A percentile compares a stretch with the other conserved stretches of the same genome.
Evolutionary conservation across 2,888 invertebrate genomes (phyloP).

Genomic region (Anorthoa munda): DNA sequence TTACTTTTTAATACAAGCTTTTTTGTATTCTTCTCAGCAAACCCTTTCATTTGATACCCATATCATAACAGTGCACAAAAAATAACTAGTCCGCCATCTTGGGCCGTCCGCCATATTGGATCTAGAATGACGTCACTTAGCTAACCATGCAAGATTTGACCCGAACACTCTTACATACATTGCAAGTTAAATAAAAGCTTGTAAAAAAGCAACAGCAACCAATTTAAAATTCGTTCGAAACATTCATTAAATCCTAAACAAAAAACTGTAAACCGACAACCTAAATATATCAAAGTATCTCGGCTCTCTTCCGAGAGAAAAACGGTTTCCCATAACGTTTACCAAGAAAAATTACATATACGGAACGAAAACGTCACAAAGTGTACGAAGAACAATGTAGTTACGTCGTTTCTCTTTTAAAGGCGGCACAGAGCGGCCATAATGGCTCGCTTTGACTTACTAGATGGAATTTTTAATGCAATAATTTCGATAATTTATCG

Average conservation of each 20-base stretch:
- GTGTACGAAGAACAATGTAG: constrained; percentile 66
- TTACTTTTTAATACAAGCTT: too few relatives aligned
- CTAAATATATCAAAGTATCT: constrained; percentile 75
- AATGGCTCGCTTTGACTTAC: constrained; percentile 92
- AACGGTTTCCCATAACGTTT: constrained; percentile 85
- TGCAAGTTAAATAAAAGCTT: too few relatives aligned
- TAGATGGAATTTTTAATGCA: constrained; percentile 94
- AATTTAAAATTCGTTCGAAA: constrained; percentile 34
- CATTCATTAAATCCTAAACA: constrained; percentile 58
- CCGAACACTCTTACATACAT: too few relatives aligned
- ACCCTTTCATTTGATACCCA: too few relatives aligned
- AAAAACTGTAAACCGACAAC: constrained; percentile 64
- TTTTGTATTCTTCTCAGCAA: too few relatives aligned
- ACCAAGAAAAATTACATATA: constrained; percentile 79
- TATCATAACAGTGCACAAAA: too few relatives aligned
- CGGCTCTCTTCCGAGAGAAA: constrained; percentile 72
- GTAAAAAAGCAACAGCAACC: not conserved
- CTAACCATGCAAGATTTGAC: too few relatives aligned
- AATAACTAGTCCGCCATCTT: too few relatives aligned
- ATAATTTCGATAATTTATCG: constrained; percentile 93
- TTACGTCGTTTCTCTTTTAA: constrained; percentile 73
- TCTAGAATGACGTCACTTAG: too few relatives aligned
- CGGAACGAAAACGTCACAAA: constrained; percentile 70
- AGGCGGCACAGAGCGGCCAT: constrained; percentile 76
- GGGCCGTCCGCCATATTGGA: too few relatives aligned